These are phyloP conservation scores for Rousettus madagascariensis DNA, from an alignment of 2,797 vertebrate genomes.

Conservation along the genomic window DNA sequence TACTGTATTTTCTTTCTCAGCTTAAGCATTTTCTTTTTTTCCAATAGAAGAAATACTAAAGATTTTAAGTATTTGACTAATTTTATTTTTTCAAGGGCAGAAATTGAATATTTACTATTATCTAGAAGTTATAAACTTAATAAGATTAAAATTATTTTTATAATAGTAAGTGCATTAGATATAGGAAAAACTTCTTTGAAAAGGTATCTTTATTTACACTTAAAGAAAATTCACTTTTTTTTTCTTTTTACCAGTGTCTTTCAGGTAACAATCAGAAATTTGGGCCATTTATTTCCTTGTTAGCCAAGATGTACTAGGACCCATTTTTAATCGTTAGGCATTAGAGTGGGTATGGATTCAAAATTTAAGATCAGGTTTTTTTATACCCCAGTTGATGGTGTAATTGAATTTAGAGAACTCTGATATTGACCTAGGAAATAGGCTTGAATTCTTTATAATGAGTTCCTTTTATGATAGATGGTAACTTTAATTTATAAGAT, in stretches of 20 bases:
- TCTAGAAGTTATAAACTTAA: neutral
- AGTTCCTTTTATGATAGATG: neutral
- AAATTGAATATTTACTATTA: neutral
- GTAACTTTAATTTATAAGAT: neutral
- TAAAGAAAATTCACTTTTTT: neutral
- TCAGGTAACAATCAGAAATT: neutral
- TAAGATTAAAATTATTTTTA: neutral
- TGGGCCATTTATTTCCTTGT: neutral
- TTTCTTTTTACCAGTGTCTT: neutral
- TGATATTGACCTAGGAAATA: neutral
- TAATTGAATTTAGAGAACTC: neutral
- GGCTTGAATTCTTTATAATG: neutral
- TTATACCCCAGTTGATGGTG: neutral
- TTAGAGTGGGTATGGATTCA: neutral
- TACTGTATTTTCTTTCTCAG: neutral
- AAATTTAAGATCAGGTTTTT: neutral
- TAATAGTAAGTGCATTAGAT: neutral
- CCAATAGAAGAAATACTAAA: neutral
- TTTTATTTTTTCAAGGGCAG: neutral
- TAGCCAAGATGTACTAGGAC: neutral
- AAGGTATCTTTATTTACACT: neutral
- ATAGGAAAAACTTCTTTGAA: neutral
- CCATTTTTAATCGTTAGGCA: neutral
- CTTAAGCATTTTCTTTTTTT: slow-evolving; percentile 1
- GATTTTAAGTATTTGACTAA: neutral